Conservation (phyloP, 1,140 invertebrate genomes). For the Drosophila pseudoobscura region DNA sequence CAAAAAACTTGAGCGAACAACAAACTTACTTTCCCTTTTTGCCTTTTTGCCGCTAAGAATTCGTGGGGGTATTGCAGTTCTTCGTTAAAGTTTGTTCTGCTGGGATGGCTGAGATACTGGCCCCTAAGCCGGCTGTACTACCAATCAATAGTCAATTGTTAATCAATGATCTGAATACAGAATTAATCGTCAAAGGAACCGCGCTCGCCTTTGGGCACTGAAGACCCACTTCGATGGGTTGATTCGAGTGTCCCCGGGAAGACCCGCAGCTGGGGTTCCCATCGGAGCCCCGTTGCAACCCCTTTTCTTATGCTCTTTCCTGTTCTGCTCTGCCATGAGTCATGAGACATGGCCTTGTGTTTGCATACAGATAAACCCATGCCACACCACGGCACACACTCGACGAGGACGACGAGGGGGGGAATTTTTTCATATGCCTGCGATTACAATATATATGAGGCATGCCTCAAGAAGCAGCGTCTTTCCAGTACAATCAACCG, state of each 20-base stretch:
- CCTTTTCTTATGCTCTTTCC: slow-evolving; percentile 12
- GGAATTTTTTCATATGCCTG: slow-evolving; percentile 9
- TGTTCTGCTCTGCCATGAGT: slow-evolving; percentile 12
- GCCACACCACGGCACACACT: not conserved
- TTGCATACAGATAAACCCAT: slow-evolving; percentile 58
- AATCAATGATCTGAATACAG: slow-evolving; percentile 65
- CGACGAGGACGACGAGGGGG: slow-evolving; percentile 1
- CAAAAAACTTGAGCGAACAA: too few relatives aligned
- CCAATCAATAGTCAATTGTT: slow-evolving; percentile 69
- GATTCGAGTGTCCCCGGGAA: slow-evolving; percentile 11
- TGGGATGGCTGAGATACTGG: not conserved
- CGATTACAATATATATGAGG: slow-evolving; percentile 30
- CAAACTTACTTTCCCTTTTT: too few relatives aligned
- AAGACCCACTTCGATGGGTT: slow-evolving; percentile 20
- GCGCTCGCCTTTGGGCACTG: slow-evolving; percentile 23
- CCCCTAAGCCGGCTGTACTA: not conserved
- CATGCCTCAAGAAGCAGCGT: not conserved
- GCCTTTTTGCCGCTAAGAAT: too few relatives aligned
- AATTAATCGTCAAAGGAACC: slow-evolving; percentile 67
- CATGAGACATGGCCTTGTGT: slow-evolving; percentile 48
- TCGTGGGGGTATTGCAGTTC: not conserved
- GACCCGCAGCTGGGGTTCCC: slow-evolving; percentile 36
- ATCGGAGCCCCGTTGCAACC: slow-evolving; percentile 8
- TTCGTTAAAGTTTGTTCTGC: not conserved
- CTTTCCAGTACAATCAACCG: slow-evolving; percentile 72